Evolutionary conservation across 2,797 vertebrate species (phyloP), one percentile per base, ranked within the genome.

Genomic region (Poeciliopsis infans): DNA sequence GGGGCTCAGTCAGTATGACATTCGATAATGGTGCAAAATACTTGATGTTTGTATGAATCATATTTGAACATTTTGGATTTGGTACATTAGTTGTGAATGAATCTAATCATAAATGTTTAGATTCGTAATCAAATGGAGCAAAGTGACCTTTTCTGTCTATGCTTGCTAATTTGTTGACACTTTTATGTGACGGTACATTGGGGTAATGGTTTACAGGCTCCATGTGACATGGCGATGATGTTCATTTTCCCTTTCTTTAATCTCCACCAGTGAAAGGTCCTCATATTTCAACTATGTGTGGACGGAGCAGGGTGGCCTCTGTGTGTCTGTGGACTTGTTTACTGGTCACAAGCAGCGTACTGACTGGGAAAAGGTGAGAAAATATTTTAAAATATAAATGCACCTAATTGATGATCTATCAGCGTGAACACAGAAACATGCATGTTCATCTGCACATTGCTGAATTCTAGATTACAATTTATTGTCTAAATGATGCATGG

Each of bases 281-380:
- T 96, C 94, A 93, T 94, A 91, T 92, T 94, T 94, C 94, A 95
- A 91, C 91, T 83, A 96, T 95, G 93, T 96, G 97, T 97, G 97
- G 94, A 96, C 96, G 91, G 94, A 94, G 96, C 87, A 90, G 90
- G 88, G 92, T 93, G 85, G 92, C 95, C 92, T 95, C 92, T 88
- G 95, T 97, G 84, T 96, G 82, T 93, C 94, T 98, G 85, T 97
- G 97, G 97, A 96, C 96, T 96, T 97, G 95, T 95, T 93, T 96
- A 93, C 94, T 98, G 79, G 89, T 96, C 66, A 90, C 96, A 86
- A 95, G 94, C 89, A 91, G 94, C 59, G 85, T 92, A 51, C 49
- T 97, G 78, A 93, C 94, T 89, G 97, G 95, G 83, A 97, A 97
- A 97, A 99, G 98, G 98, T 99, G 97, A 93, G 91, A 74, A 72